Evolutionary conservation across 2,797 vertebrate species (phyloP).

Genomic region (Hypotaenidia okinawae): DNA sequence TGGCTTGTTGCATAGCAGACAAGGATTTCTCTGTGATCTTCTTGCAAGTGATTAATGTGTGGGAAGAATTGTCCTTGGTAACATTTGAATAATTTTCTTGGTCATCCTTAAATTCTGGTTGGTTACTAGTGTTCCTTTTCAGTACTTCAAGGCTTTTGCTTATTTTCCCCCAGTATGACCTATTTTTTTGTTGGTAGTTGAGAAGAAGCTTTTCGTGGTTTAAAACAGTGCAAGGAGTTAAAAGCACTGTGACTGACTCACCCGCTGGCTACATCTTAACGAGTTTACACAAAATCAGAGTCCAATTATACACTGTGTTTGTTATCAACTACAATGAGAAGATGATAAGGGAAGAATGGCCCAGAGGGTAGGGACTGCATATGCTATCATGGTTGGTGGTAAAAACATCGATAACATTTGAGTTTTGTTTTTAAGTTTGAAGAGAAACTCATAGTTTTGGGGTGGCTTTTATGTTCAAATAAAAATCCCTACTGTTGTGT

Average conservation of each 20-base stretch:
- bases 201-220: not conserved
- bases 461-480: not conserved
- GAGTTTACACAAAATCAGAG: constrained; percentile 50
- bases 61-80: not conserved
- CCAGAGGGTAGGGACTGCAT: not conserved
- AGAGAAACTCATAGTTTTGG: not conserved
- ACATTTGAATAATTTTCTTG: not conserved
- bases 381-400: not conserved
- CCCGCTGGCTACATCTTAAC: constrained; percentile 45
- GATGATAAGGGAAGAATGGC: not conserved
- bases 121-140: not conserved
- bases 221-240: constrained; percentile 20
- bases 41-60: not conserved
- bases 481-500: not conserved
- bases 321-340: constrained; percentile 26
- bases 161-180: not conserved
- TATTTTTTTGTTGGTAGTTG: not conserved
- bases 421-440: not conserved
- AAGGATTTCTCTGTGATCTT: not conserved
- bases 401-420: not conserved
- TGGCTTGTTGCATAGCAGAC: not conserved
- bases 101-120: not conserved
- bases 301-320: constrained; percentile 37
- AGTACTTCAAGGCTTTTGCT: not conserved
- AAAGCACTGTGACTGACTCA: constrained; percentile 29